Conservation (phyloP, 2,113 vertebrate species). For the Aptenodytes forsteri region DNA sequence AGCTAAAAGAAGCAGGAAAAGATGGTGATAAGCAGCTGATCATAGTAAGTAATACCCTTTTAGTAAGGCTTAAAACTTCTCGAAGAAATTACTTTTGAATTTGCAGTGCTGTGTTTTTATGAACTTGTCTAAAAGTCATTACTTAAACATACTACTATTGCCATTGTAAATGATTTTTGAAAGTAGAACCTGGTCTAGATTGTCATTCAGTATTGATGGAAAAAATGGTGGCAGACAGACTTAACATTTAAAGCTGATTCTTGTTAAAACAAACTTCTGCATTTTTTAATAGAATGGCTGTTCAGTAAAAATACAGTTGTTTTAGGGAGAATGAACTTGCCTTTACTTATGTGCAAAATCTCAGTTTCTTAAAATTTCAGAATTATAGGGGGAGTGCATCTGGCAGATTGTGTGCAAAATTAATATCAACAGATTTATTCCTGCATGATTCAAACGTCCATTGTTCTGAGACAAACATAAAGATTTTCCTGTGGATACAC, state of each 20-base stretch:
- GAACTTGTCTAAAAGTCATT: background rate
- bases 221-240: background rate
- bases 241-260: background rate
- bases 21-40: constrained; percentile 83
- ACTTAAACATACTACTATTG: background rate
- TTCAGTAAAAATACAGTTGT: background rate
- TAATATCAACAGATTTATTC: background rate
- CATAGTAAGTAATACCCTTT: constrained; percentile 80
- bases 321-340: background rate
- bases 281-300: background rate
- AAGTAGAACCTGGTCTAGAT: background rate
- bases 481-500: background rate
- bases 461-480: background rate
- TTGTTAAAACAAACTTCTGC: background rate
- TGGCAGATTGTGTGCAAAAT: background rate
- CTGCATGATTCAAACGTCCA: background rate
- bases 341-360: background rate
- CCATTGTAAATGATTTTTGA: background rate
- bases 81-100: background rate
- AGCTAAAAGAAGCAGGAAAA: constrained; percentile 85
- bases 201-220: background rate
- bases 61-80: background rate
- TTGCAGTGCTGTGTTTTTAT: background rate
- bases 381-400: background rate
- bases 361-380: background rate